phyloP scores from a whole-genome alignment of 1,140 invertebrate species.

The Wasmannia auropunctata region DNA sequence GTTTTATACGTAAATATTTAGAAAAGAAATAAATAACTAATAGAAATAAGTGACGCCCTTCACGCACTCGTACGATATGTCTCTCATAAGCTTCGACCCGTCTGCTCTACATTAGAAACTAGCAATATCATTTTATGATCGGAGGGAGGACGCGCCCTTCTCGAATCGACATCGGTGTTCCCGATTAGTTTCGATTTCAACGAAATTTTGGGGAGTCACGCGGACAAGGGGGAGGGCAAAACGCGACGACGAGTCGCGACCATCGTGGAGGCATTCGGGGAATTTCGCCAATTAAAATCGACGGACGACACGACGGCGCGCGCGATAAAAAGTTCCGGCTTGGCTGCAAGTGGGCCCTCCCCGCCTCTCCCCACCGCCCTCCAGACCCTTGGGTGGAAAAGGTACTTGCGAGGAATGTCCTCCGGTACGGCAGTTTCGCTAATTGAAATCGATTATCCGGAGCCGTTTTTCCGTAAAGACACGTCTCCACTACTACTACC shows the following conservation, averaged over 20 bases:
- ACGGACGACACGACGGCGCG: conserved; percentile 47
- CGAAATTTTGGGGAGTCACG: conserved; percentile 41
- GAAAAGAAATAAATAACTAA: conserved; percentile 4
- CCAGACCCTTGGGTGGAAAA: conserved; percentile 58
- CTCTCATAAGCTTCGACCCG: not conserved
- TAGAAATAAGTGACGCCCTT: not conserved
- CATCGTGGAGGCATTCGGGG: conserved; percentile 66
- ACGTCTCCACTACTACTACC: conserved; percentile 20
- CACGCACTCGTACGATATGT: not conserved
- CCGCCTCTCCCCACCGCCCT: too few relatives aligned
- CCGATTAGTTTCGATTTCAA: conserved; percentile 66
- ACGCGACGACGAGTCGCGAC: conserved; percentile 47
- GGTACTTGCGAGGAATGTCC: conserved; percentile 70
- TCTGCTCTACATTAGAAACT: not conserved
- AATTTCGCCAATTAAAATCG: conserved; percentile 75
- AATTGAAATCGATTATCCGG: conserved; percentile 76
- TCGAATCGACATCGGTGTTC: not conserved
- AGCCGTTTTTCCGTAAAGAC: conserved; percentile 62
- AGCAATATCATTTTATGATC: conserved; percentile 13
- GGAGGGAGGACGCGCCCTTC: not conserved
- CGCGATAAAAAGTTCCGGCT: conserved; percentile 20
- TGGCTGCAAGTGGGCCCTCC: not conserved
- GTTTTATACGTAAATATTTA: not conserved
- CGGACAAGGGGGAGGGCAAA: not conserved
- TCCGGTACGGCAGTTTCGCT: conserved; percentile 72